Evolutionary conservation across 2,888 invertebrate species (phyloP).

Genomic region (Autographa gamma): DNA sequence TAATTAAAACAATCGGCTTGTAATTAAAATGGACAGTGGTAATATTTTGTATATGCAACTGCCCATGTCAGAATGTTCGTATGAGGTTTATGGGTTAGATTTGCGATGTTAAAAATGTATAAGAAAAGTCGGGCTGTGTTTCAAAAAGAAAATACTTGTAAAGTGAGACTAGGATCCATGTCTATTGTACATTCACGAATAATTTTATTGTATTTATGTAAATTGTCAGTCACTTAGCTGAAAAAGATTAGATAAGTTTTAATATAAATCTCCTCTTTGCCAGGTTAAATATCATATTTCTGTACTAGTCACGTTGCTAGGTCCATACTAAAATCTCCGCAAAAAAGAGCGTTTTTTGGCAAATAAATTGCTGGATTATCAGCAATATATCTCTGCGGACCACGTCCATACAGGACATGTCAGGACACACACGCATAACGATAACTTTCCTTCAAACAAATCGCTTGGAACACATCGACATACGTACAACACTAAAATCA

Average conservation of each 20-base stretch:
- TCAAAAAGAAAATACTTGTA: no score
- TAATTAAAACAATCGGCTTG: slow-evolving; percentile 45
- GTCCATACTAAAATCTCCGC: slow-evolving; percentile 32
- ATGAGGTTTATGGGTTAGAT: slow-evolving; percentile 5
- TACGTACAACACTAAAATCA: slow-evolving; percentile 3
- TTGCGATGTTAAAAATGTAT: background rate
- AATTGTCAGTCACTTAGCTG: no score
- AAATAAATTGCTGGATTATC: slow-evolving; percentile 72
- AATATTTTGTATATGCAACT: slow-evolving; percentile 8
- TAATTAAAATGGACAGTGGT: slow-evolving; percentile 23
- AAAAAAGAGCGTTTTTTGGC: slow-evolving; percentile 48
- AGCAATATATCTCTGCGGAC: slow-evolving; percentile 64
- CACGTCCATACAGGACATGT: slow-evolving; percentile 42
- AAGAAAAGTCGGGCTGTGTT: no score
- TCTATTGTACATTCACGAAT: no score
- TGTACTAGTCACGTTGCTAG: slow-evolving; percentile 7
- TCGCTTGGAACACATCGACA: slow-evolving; percentile 20
- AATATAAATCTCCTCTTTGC: background rate
- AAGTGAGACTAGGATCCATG: no score
- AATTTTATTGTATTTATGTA: no score
- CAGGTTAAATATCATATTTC: background rate
- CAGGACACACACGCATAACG: slow-evolving; percentile 30
- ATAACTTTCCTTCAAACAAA: slow-evolving; percentile 45
- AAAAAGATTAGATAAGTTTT: no score
- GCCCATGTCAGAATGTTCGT: slow-evolving; percentile 1